phyloP scores from a whole-genome alignment of 2,888 invertebrate genomes.

The Tridacna crocea region DNA sequence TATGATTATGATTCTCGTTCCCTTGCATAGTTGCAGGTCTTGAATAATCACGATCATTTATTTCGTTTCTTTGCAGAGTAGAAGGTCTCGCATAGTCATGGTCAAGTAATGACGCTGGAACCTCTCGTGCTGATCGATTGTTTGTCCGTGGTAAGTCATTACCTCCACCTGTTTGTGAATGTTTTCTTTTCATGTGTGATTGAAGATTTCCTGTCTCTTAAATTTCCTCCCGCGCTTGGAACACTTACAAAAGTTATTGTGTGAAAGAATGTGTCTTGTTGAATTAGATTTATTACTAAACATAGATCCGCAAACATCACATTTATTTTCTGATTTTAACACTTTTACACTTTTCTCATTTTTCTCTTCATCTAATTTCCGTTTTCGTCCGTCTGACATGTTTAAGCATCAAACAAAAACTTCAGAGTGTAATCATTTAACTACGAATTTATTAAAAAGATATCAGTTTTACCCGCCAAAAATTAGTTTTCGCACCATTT shows the following conservation, averaged over 20 bases:
- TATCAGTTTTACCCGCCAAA: too few species aligned
- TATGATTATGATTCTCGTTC: background rate
- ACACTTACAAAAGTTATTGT: conserved; percentile 38
- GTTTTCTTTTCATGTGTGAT: background rate
- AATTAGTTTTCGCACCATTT: too few species aligned
- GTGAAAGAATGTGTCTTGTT: conserved; percentile 35
- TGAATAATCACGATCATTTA: background rate
- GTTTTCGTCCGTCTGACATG: background rate
- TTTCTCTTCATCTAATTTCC: conserved; percentile 14
- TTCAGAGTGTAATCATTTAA: too few species aligned
- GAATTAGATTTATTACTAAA: conserved; percentile 12
- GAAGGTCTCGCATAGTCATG: too few species aligned
- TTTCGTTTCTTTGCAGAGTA: too few species aligned
- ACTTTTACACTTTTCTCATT: conserved; percentile 19
- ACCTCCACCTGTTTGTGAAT: background rate
- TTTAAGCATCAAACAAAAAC: too few species aligned
- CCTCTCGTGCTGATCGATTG: too few species aligned
- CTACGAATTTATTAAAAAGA: too few species aligned
- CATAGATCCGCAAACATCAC: conserved; percentile 34
- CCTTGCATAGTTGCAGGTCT: background rate
- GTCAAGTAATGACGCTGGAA: too few species aligned
- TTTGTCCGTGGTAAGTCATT: background rate
- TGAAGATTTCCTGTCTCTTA: conserved; percentile 30
- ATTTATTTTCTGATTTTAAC: conserved; percentile 35
- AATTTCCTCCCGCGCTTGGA: conserved; percentile 34